A percentile compares a stretch with the other conserved stretches of the same genome.
These are phyloP conservation scores for Agrotis segetum DNA, from an alignment of 2,888 invertebrate species.

Conservation along the genomic window DNA sequence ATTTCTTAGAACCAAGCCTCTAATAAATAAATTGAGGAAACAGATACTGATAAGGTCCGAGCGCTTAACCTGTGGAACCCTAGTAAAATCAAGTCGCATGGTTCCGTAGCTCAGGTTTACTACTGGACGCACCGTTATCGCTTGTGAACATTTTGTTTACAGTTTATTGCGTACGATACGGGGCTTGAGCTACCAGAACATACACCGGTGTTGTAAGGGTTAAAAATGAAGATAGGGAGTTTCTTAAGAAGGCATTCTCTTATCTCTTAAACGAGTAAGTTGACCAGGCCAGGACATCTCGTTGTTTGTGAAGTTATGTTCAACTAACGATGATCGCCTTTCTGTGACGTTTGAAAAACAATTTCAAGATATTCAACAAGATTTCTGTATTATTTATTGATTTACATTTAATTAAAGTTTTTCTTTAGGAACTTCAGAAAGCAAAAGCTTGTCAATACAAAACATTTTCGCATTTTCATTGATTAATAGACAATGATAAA, in stretches of 20 bases:
- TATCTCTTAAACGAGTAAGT: no score
- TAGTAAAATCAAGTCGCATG: conserved; percentile 47
- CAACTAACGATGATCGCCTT: no score
- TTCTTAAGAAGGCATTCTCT: neutral
- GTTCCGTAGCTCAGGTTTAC: conserved; percentile 38
- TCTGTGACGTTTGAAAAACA: no score
- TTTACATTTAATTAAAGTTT: no score
- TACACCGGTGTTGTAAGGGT: conserved; percentile 22
- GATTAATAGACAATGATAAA: neutral
- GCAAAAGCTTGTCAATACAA: neutral
- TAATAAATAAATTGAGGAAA: conserved; percentile 12
- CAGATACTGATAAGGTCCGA: conserved; percentile 30
- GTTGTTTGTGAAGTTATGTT: neutral
- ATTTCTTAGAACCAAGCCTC: no score
- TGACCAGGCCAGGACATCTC: neutral
- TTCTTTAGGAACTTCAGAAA: no score
- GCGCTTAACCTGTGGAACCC: conserved; percentile 38
- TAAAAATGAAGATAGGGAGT: conserved; percentile 4
- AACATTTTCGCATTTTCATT: neutral
- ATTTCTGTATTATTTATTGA: no score
- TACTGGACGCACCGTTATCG: conserved; percentile 37
- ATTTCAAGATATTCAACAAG: no score
- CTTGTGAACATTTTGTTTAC: conserved; percentile 42
- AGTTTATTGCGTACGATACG: conserved; percentile 38
- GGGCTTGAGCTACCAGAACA: conserved; percentile 6